Conservation (phyloP, 1,140 invertebrate species). For the Drosophila azteca region DNA sequence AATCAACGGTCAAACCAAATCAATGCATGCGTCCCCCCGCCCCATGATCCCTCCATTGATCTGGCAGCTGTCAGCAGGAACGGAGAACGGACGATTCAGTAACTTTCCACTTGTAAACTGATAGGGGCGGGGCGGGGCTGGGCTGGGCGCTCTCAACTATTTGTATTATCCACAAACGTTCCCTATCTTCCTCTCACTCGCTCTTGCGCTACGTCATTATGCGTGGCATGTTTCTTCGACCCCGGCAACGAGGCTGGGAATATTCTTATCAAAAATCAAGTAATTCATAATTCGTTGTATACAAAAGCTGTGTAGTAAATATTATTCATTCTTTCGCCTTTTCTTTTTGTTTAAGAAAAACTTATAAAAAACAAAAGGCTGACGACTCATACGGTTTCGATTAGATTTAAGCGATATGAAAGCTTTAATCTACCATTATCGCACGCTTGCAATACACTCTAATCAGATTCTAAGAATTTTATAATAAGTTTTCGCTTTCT, state of each 20-base stretch:
- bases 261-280: conserved; percentile 28
- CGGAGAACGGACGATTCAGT: conserved; percentile 2
- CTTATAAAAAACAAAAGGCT: too few relatives aligned
- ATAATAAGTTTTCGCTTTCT: not conserved
- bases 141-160: not conserved
- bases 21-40: conserved; percentile 2
- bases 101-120: conserved; percentile 48
- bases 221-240: conserved; percentile 38
- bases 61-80: conserved; percentile 10
- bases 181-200: not conserved
- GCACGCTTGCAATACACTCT: too few relatives aligned
- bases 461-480: too few relatives aligned
- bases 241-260: conserved; percentile 6
- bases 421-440: not conserved
- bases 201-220: conserved; percentile 28
- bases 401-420: conserved; percentile 7
- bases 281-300: conserved; percentile 32
- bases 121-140: conserved; percentile 1
- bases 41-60: not conserved
- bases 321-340: conserved; percentile 5
- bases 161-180: conserved; percentile 19
- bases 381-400: not conserved
- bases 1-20: conserved; percentile 28
- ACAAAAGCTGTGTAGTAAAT: conserved; percentile 42
- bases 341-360: conserved; percentile 24